Evolutionary conservation across 2,797 vertebrate species (phyloP).

Genomic region (Ciconia nigra): DNA sequence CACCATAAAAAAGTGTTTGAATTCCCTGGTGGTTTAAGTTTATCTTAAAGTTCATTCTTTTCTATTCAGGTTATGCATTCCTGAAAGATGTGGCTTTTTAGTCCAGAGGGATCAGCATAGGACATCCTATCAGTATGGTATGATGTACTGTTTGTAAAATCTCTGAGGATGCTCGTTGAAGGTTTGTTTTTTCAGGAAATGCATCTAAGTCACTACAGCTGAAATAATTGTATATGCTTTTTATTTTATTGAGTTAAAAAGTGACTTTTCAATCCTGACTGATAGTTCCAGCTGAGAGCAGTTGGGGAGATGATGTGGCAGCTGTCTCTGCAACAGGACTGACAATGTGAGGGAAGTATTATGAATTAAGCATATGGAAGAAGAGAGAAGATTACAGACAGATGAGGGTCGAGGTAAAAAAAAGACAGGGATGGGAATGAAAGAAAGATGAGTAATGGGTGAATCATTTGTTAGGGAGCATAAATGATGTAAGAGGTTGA

Average conservation of each 20-base stretch:
- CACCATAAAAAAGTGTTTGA: not conserved
- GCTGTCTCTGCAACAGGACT: not conserved
- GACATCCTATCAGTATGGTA: fast-evolving
- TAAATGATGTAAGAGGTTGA: not conserved
- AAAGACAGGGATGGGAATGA: not conserved
- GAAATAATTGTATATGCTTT: not conserved
- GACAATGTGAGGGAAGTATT: not conserved
- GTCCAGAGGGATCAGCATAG: not conserved
- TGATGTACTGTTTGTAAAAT: not conserved
- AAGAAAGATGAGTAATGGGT: not conserved
- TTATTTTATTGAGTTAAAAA: not conserved
- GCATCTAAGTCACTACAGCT: not conserved
- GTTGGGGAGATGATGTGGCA: not conserved
- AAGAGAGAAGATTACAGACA: not conserved
- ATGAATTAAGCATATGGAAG: not conserved
- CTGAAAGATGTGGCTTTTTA: not conserved
- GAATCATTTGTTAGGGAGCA: not conserved
- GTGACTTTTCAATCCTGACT: not conserved
- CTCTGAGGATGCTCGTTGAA: not conserved
- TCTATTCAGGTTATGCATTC: not conserved
- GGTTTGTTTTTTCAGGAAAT: not conserved
- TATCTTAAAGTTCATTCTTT: not conserved
- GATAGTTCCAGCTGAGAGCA: not conserved
- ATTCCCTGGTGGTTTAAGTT: not conserved
- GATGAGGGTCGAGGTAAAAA: not conserved